A percentile compares a stretch with the other conserved stretches of the same genome.
phyloP scores from a whole-genome alignment of 2,113 vertebrate genomes.

The Trachemys scripta region DNA sequence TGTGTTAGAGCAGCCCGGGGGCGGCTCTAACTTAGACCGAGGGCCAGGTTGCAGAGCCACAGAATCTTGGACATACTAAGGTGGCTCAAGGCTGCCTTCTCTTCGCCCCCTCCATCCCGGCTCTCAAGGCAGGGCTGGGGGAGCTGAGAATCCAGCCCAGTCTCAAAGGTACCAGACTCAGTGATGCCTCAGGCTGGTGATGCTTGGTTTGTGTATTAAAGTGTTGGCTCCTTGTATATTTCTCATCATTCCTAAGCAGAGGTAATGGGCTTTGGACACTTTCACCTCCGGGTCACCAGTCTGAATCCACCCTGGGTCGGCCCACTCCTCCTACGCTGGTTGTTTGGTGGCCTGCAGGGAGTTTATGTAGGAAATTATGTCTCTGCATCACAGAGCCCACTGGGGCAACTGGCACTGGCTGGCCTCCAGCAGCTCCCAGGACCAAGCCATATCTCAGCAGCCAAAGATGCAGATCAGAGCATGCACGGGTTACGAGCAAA shows the following conservation, averaged over 20 bases:
- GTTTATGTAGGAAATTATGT: neutral
- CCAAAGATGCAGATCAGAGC: neutral
- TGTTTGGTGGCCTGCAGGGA: neutral
- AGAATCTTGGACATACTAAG: neutral
- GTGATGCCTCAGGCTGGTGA: neutral
- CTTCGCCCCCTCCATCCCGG: neutral
- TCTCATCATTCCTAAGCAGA: neutral
- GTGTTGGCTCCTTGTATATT: neutral
- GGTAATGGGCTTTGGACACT: neutral
- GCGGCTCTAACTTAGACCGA: neutral
- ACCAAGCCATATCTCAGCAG: neutral
- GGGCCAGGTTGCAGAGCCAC: neutral
- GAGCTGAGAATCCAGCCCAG: neutral
- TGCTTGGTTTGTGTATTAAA: neutral
- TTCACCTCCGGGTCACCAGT: neutral
- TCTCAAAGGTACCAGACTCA: neutral
- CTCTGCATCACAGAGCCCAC: neutral
- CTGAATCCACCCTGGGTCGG: neutral
- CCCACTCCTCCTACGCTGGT: neutral
- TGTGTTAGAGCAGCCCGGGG: neutral
- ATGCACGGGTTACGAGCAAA: neutral
- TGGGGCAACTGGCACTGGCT: neutral
- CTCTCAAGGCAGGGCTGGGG: neutral
- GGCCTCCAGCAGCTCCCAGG: neutral
- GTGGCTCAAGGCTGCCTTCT: neutral